Conservation (phyloP, 1,140 invertebrate genomes). For the Pollicipes pollicipes region DNA sequence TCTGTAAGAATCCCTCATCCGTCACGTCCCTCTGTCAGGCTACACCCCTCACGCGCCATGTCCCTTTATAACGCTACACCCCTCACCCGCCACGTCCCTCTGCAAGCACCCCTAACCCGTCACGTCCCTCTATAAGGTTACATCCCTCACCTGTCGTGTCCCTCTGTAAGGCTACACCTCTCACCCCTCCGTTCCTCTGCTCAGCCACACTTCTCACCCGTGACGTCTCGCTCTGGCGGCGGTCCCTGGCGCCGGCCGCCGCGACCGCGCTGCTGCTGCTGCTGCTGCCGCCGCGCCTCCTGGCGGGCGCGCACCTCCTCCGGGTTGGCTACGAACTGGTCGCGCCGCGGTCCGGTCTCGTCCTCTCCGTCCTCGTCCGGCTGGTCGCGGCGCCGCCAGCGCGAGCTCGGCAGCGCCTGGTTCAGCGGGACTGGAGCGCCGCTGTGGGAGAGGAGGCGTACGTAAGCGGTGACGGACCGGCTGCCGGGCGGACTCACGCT, state of each 20-base stretch:
- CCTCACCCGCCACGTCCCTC: too few species aligned
- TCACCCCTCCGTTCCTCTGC: too few species aligned
- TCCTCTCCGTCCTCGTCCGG: background rate
- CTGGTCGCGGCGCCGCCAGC: background rate
- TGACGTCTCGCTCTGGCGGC: slow-evolving; percentile 15
- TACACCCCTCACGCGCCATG: too few species aligned
- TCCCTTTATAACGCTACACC: too few species aligned
- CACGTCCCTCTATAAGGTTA: too few species aligned
- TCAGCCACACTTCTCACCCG: too few species aligned
- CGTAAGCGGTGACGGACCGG: background rate
- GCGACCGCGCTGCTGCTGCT: background rate
- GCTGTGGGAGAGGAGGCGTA: background rate
- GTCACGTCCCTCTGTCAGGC: too few species aligned
- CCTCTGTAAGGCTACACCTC: too few species aligned
- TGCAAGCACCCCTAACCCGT: too few species aligned
- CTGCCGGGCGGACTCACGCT: too few species aligned
- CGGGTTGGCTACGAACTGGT: slow-evolving; percentile 25
- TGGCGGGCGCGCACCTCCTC: slow-evolving; percentile 22
- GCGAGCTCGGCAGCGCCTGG: background rate
- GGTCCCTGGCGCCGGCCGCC: slow-evolving; percentile 10
- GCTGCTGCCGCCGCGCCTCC: slow-evolving; percentile 19
- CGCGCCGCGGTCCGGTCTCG: slow-evolving; percentile 2
- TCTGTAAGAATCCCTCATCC: too few species aligned
- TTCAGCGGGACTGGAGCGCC: background rate
- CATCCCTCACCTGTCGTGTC: too few species aligned